Evolutionary conservation across 2,113 vertebrate genomes (phyloP), one percentile per base, ranked within the genome.

Genomic region (Mormoops blainvillei): DNA sequence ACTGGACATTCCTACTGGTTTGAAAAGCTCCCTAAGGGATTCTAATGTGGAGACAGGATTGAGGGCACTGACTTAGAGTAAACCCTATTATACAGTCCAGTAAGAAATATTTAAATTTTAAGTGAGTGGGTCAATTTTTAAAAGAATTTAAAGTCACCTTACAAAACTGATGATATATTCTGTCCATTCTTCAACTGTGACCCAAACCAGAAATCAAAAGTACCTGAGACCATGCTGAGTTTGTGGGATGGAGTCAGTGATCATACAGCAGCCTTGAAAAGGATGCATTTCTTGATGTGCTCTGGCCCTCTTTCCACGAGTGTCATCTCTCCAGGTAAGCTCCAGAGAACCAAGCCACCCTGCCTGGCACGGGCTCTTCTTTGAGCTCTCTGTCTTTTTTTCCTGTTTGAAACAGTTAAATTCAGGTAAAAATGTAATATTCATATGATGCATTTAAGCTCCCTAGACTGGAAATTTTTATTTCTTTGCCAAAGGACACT

Each of bases 401-500:
- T 97, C 16, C 76, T 91, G 38, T 97, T 90, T 94, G 88, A 98
- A 97, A 97, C 2, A 16, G 93, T 97, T 98, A 97, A 98, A 97
- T 80, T 54, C 83, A 96, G 83, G 93, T 91, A 80, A 95, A 98
- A 98, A 98, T 98, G 92, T 97, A 98, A 98, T 98, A 98, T 98
- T 98, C 98, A 97, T 97, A 91, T 0, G 15, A 89, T 94, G 96
- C 91, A 96, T 38, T 92, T 94, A 98, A 97, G 88, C 82, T 96
- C 98, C 65, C 85, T 93, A 96, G 95, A 58, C 94, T 98, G 96
- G 96, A 98, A 98, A 97, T 96, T 97, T 85, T 74, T 92, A 96
- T 98, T 98, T 96, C 97, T 80, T 97, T 98, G 97, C 98, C 98
- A 98, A 98, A 98, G 97, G 97, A 98, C 98, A 97, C 93, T 98